These are phyloP conservation scores for Drosophila pseudotalamancana DNA, from an alignment of 2,888 invertebrate genomes.

Conservation along the genomic window DNA sequence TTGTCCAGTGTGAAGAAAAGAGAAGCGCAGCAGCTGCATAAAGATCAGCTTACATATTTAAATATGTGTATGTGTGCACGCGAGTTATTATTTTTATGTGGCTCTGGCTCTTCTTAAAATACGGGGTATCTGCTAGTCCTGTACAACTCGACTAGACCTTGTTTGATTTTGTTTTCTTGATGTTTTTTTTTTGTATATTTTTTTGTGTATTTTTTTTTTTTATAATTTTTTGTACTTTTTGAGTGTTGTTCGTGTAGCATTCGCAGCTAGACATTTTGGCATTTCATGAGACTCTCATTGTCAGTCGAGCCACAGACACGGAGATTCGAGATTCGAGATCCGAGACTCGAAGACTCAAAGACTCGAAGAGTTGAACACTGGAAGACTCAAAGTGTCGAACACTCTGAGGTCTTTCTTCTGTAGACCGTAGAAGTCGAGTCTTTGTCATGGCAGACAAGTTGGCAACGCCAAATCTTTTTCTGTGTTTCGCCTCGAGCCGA, in stretches of 20 bases:
- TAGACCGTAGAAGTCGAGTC: too few species aligned
- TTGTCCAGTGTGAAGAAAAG: too few species aligned
- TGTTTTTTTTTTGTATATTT: constrained; percentile 15
- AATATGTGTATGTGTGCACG: too few species aligned
- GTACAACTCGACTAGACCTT: too few species aligned
- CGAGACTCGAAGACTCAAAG: constrained; percentile 7
- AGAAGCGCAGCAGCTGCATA: too few species aligned
- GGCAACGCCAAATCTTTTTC: constrained; percentile 75
- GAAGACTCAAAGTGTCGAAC: neutral
- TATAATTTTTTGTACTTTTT: constrained; percentile 21
- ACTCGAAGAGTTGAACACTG: constrained; percentile 21
- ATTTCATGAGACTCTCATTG: constrained; percentile 73
- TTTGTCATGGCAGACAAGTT: constrained; percentile 78
- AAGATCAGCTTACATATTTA: too few species aligned
- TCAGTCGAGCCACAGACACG: constrained; percentile 46
- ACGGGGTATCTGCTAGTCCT: too few species aligned
- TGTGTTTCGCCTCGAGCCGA: constrained; percentile 48
- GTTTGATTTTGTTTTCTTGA: constrained; percentile 10
- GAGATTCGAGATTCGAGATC: constrained; percentile 26
- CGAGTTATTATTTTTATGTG: too few species aligned
- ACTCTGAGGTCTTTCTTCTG: constrained; percentile 21
- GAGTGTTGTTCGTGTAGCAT: constrained; percentile 57
- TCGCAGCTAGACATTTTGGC: constrained; percentile 79
- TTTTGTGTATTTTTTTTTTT: constrained; percentile 25
- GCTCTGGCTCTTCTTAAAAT: too few species aligned